Base-by-base conservation (phyloP, 2,888 invertebrate genomes). In the Mythimna ferrago region DNA sequence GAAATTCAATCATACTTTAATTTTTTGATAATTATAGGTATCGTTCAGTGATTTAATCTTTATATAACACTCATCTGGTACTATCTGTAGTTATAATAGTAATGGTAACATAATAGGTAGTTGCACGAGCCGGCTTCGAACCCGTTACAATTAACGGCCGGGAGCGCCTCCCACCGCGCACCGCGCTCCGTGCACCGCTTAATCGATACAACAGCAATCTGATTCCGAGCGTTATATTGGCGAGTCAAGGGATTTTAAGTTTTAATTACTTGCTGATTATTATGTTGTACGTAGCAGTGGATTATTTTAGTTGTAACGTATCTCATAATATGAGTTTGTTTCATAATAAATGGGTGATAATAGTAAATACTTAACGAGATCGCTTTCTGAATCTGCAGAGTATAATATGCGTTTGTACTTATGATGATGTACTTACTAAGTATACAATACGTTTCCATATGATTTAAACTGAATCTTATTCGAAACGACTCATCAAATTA, bases 71-170 rank as follows among this genome's bases (percentile, higher is more conserved):
- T 51, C 16, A 53, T 54, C 14, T 19, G 54, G 19, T 21, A 41
- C 11, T n/a, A 63, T n/a, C 6, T 41, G 16, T 32, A 66, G 26
- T 35, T 14, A 32, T 58, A 32, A 38, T 78, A 67, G 51, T 57
- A 61, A 32, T 53, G 74, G n/a, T 61, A 53, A 38, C 38, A 16
- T 62, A 65, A 64, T 58, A 67, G 54, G 26, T 76, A 65, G 63
- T 54, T 80, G 54, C 61, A 35, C 64, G 64, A 61, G 71, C 76
- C 41, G 63, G 61, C 60, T 48, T 67, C 54, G 58, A 80, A 80
- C 76, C 81, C 81, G 81, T 82, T 82, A 80, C 21, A 35, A 68
- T 63, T 69, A 54, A 26, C 66, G 62, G 63, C 58, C 58, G 66
- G 67, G 72, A 82, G 73, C 65, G 32, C 61, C 80, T 65, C 61